Percentiles rank a stretch among this genome's conserved stretches.
phyloP scores from a whole-genome alignment of 2,797 vertebrate genomes.

The Muscicapa comitata region DNA sequence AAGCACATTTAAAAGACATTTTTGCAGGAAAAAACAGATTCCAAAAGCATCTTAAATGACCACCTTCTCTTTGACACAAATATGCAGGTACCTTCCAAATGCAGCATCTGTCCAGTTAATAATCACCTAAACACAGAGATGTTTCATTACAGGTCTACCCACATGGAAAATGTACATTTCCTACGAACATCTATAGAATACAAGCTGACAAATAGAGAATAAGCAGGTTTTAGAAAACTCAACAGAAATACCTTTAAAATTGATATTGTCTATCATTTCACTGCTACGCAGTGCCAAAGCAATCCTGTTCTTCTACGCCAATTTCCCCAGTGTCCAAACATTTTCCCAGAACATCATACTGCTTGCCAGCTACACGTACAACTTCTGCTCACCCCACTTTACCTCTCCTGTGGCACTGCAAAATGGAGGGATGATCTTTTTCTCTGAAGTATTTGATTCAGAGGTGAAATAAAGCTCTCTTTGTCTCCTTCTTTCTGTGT shows the following conservation, averaged over 20 bases:
- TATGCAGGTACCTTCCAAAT: background rate
- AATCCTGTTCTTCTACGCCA: background rate
- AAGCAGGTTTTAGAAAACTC: background rate
- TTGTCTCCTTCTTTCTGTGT: background rate
- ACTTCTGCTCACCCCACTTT: background rate
- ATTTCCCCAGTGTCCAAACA: background rate
- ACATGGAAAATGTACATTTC: background rate
- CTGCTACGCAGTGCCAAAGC: background rate
- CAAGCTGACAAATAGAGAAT: background rate
- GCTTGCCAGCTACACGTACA: background rate
- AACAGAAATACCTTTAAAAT: background rate
- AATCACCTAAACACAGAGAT: background rate
- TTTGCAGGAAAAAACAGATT: background rate
- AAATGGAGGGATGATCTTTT: background rate
- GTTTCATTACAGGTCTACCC: background rate
- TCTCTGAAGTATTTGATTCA: background rate
- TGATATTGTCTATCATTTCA: background rate
- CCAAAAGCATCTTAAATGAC: background rate
- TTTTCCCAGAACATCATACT: background rate
- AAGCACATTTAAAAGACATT: background rate
- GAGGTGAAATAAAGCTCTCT: background rate
- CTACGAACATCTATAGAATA: background rate
- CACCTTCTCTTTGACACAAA: background rate
- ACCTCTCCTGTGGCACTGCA: background rate
- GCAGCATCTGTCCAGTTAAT: background rate